A percentile compares a stretch with the other conserved stretches of the same genome.
These are phyloP conservation scores for Melinaea marsaeus DNA, from an alignment of 2,888 invertebrate species.

Conservation along the genomic window DNA sequence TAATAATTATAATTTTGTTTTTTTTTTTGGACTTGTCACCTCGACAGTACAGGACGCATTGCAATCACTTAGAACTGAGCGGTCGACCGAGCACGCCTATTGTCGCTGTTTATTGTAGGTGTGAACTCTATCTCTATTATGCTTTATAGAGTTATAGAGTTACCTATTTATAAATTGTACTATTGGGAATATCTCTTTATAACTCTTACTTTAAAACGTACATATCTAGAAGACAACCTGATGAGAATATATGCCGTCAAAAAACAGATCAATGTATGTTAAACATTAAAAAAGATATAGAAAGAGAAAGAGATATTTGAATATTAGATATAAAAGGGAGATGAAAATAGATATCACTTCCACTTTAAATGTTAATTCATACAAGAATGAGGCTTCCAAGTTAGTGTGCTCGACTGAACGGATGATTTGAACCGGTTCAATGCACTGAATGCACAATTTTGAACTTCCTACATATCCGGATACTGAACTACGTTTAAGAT, in stretches of 20 bases:
- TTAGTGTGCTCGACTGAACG: conserved; percentile 37
- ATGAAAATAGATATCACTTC: neutral
- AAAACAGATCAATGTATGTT: too few species aligned
- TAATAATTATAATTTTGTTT: neutral
- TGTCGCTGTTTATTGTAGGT: conserved; percentile 21
- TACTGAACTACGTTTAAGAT: neutral
- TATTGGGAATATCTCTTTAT: neutral
- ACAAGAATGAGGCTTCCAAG: conserved; percentile 6
- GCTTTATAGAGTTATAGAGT: neutral
- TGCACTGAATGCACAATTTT: conserved; percentile 31
- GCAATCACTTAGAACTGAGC: conserved; percentile 40
- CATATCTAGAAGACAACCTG: too few species aligned
- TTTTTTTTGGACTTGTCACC: conserved; percentile 19
- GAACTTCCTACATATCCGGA: neutral
- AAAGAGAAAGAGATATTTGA: too few species aligned
- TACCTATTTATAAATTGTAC: neutral
- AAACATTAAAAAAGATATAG: too few species aligned
- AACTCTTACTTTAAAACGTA: too few species aligned
- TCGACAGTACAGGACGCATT: conserved; percentile 37
- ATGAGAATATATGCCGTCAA: too few species aligned
- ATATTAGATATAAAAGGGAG: too few species aligned
- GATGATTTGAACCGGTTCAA: conserved; percentile 37
- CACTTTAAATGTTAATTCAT: neutral
- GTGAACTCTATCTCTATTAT: conserved; percentile 9
- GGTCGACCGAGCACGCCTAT: conserved; percentile 34